Percentiles rank a stretch among this genome's conserved stretches.
Evolutionary conservation across 2,113 vertebrate genomes (phyloP).

Genomic region (Semnornis frantzii): DNA sequence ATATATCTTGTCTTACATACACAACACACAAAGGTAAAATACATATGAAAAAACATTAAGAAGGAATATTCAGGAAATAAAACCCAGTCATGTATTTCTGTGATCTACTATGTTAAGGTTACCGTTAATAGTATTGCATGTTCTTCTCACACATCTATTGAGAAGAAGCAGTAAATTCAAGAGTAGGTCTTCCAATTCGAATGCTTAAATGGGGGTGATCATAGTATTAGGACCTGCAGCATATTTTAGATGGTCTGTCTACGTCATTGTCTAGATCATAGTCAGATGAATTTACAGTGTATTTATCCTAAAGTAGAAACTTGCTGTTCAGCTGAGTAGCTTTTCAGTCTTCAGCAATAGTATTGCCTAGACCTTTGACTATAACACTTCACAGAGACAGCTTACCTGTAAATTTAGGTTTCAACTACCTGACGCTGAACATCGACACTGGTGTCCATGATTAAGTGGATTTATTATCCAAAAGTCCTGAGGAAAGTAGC

Average conservation of each 20-base stretch:
- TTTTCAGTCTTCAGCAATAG: neutral
- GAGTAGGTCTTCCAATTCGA: neutral
- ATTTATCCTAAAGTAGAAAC: neutral
- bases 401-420: neutral
- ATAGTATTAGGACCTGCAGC: fast-evolving
- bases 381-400: neutral
- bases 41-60: no score
- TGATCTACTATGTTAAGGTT: neutral
- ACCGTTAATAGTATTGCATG: neutral
- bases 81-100: neutral
- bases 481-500: no score
- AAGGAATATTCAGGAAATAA: neutral
- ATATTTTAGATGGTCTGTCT: neutral
- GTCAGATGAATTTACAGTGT: neutral
- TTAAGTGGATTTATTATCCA: neutral
- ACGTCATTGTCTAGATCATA: neutral
- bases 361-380: neutral
- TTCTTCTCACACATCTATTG: neutral
- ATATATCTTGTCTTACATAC: no score
- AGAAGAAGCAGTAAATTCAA: neutral
- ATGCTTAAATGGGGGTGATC: neutral
- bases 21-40: no score
- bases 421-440: neutral
- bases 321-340: neutral
- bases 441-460: neutral